Base-by-base conservation (phyloP, 2,113 vertebrate species). In the Calypte anna region DNA sequence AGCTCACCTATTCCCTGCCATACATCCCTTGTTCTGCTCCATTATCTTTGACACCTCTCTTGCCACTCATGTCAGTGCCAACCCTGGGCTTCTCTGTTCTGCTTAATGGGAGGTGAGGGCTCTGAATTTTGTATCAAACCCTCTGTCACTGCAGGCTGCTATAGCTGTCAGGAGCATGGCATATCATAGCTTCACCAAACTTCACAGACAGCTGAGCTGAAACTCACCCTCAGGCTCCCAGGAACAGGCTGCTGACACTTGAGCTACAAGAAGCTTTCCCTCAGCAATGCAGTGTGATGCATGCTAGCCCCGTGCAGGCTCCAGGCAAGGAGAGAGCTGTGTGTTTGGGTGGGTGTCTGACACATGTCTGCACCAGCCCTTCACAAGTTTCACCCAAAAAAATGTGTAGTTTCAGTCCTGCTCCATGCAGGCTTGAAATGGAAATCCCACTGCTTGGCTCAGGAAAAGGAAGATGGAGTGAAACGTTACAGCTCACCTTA, bases 41-140 rank as follows among this genome's bases (percentile, higher is more conserved):
- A 91, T 96, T 91, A 94, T 77, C 86, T 82, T 3, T 83, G 94
- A 96, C 95, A 86, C 82, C 68, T 78, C 95, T 81, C 61, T 38
- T 75, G 79, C 91, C 91, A 90, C 76, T 95, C 85, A 57, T 53
- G 80, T 48, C 3, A 0, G 88, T 72, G 91, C 90, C 95, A 95
- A 59, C 46, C 63, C 72, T 0, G 0, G 79, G 85, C 79, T 78
- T 77, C 36, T 75, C 79, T 93, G 88, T 81, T 95, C 75, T 90
- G 88, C 53, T 91, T 96, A 96, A 96, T 81, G 76, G 68, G 91
- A 97, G 88, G 79, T 78, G 95, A 97, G 94, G 90, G 91, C 68
- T 95, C 91, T 91, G 93, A 93, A 83, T 90, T 93, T 88, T 88
- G 53, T 78, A 95, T 96, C 94, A 96, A 95, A 91, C 76, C 76